Percentiles rank a stretch among this genome's conserved stretches.
phyloP scores from a whole-genome alignment of 2,113 vertebrate genomes.

The Tychaedon coryphoeus region DNA sequence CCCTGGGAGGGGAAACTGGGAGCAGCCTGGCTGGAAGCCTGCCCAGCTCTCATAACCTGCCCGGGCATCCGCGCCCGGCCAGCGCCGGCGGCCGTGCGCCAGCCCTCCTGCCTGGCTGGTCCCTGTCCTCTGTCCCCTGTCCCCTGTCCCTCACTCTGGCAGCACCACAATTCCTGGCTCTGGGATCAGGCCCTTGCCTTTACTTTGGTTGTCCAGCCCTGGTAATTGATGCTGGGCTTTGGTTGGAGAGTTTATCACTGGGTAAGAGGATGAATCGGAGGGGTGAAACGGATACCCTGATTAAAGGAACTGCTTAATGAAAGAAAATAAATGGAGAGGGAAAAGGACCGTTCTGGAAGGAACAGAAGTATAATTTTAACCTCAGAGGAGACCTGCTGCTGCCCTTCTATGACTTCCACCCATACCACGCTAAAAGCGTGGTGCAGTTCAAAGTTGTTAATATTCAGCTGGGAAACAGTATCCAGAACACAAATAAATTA shows the following conservation, averaged over 20 bases:
- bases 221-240: constrained; percentile 53
- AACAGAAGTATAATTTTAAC: constrained; percentile 73
- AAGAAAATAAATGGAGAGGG: constrained; percentile 78
- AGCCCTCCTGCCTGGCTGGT: neutral
- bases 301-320: constrained; percentile 89
- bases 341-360: constrained; percentile 74
- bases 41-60: neutral
- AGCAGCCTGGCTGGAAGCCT: constrained; percentile 2
- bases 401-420: constrained; percentile 84
- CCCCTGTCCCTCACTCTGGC: fast-evolving
- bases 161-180: fast-evolving
- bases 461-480: constrained; percentile 99
- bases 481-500: constrained; percentile 99
- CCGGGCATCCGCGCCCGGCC: fast-evolving
- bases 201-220: neutral
- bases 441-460: constrained; percentile 99
- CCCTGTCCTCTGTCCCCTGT: neutral
- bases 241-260: constrained; percentile 61
- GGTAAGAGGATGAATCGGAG: constrained; percentile 68
- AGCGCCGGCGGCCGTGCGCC: fast-evolving
- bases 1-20: constrained; percentile 1
- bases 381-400: constrained; percentile 77
- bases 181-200: neutral
- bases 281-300: constrained; percentile 77
- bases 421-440: constrained; percentile 86